Evolutionary conservation across 2,888 invertebrate species (phyloP).

Genomic region (Lycocerus yunnanus): DNA sequence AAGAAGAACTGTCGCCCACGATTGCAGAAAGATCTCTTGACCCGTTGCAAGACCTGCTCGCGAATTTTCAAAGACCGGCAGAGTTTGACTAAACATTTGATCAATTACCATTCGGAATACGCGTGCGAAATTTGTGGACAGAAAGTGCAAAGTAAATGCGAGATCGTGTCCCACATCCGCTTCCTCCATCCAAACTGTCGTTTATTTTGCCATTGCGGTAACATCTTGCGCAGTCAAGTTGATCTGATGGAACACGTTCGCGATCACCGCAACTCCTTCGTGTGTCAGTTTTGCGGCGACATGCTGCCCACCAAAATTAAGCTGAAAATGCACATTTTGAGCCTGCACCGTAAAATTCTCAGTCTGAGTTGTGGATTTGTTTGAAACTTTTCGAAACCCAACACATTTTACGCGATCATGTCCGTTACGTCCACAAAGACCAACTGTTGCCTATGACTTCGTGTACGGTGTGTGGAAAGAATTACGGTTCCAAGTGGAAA

Average conservation of each 20-base stretch:
- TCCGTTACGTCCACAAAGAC: conserved; percentile 58
- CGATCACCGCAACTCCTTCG: conserved; percentile 60
- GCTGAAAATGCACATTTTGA: conserved; percentile 63
- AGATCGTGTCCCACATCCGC: conserved; percentile 62
- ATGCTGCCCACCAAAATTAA: conserved; percentile 62
- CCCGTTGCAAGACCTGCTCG: conserved; percentile 62
- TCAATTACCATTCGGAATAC: conserved; percentile 61
- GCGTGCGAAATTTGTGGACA: conserved; percentile 60
- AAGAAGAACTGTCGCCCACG: conserved; percentile 60
- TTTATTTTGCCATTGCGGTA: conserved; percentile 60
- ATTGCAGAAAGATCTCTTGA: conserved; percentile 59
- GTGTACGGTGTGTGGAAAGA: conserved; percentile 64
- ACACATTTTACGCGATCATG: conserved; percentile 61
- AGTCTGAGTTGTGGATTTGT: conserved; percentile 63
- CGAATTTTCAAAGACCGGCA: conserved; percentile 63
- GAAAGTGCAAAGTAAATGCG: conserved; percentile 61
- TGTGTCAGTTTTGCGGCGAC: conserved; percentile 65
- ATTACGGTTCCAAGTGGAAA: conserved; percentile 64
- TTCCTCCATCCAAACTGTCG: conserved; percentile 61
- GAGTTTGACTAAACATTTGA: conserved; percentile 59
- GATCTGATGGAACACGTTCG: conserved; percentile 59
- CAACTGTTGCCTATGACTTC: conserved; percentile 59
- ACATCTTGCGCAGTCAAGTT: conserved; percentile 59
- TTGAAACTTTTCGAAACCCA: conserved; percentile 61
- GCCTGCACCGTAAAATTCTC: conserved; percentile 61